phyloP scores from a whole-genome alignment of 2,797 vertebrate genomes.

The Chelidonichthys spinosus region DNA sequence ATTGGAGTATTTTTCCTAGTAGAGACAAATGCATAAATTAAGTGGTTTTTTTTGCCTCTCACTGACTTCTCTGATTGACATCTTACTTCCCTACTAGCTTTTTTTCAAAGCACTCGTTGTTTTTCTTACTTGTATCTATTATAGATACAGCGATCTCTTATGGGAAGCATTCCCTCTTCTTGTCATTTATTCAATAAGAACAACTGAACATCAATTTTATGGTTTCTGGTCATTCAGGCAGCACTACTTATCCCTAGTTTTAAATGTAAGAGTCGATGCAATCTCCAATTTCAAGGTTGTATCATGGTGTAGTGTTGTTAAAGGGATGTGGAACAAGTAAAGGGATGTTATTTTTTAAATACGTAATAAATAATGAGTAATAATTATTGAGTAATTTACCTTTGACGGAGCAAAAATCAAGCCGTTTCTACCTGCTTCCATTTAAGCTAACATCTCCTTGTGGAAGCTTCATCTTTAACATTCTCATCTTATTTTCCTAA shows the following conservation, averaged over 20 bases:
- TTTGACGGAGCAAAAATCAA: neutral
- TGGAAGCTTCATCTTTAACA: neutral
- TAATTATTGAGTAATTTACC: too few relatives aligned
- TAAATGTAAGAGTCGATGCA: slow-evolving; percentile 4
- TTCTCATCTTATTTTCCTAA: neutral
- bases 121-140: slow-evolving; percentile 10
- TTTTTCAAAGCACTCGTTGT: slow-evolving; percentile 1
- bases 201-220: slow-evolving; percentile 15
- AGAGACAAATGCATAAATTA: slow-evolving; percentile 5
- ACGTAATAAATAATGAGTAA: neutral
- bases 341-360: neutral
- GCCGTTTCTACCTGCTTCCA: neutral
- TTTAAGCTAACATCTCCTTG: slow-evolving; percentile 2
- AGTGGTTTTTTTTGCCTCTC: slow-evolving; percentile 1
- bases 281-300: neutral
- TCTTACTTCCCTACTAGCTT: neutral
- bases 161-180: neutral
- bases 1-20: slow-evolving; percentile 17
- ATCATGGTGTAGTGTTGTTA: slow-evolving; percentile 14
- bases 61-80: slow-evolving; percentile 1
- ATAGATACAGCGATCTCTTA: neutral
- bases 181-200: slow-evolving; percentile 17
- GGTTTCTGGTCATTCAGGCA: slow-evolving; percentile 28
- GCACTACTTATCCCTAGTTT: neutral
- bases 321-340: slow-evolving; percentile 3